A percentile compares a stretch with the other conserved stretches of the same genome.
phyloP scores from a whole-genome alignment of 2,888 invertebrate genomes.

The Cheilosia impressa region DNA sequence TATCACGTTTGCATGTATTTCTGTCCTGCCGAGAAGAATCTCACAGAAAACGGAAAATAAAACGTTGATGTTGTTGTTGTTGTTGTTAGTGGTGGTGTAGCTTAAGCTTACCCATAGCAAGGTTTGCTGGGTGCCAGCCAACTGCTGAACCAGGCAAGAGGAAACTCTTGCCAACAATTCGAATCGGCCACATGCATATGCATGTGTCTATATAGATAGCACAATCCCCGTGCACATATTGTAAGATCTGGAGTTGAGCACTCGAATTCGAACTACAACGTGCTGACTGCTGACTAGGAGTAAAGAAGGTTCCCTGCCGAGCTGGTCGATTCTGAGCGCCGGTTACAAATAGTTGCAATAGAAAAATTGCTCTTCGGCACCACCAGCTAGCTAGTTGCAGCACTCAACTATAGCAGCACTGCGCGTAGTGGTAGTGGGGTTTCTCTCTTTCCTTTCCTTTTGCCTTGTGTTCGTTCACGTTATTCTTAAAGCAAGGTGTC shows the following conservation, averaged over 20 bases:
- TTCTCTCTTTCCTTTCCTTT: not conserved
- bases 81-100: constrained; percentile 7
- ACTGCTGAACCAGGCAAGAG: constrained; percentile 61
- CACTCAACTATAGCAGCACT: not conserved
- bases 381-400: constrained; percentile 1
- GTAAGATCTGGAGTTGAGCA: constrained; percentile 33
- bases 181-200: constrained; percentile 49
- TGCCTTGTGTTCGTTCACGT: constrained; percentile 5
- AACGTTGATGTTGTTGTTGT: constrained; percentile 38
- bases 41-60: constrained; percentile 42
- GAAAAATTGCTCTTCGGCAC: constrained; percentile 79
- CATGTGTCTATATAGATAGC: not conserved
- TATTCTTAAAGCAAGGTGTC: not conserved
- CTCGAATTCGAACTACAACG: constrained; percentile 49
- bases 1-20: constrained; percentile 43
- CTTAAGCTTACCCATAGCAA: constrained; percentile 29
- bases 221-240: not conserved
- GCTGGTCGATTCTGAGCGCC: constrained; percentile 80
- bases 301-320: constrained; percentile 24
- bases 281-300: constrained; percentile 45
- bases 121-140: constrained; percentile 52
- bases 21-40: constrained; percentile 42
- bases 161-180: constrained; percentile 63
- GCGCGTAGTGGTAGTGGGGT: constrained; percentile 1
- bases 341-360: constrained; percentile 83